A percentile compares a stretch with the other conserved stretches of the same genome.
Evolutionary conservation across 2,797 vertebrate species (phyloP).

Genomic region (Cirrhinus mrigala): DNA sequence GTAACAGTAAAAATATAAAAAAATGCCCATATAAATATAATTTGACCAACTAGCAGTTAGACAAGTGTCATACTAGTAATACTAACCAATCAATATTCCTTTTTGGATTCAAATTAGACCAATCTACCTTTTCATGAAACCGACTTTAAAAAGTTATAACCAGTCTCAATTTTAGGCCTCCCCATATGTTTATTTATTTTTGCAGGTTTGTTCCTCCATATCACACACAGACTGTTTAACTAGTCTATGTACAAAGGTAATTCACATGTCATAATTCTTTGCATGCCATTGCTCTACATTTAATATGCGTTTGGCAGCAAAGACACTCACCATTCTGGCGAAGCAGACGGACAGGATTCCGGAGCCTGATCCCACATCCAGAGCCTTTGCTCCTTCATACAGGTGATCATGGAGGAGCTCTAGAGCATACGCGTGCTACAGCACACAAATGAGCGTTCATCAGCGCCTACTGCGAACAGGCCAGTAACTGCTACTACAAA

Average conservation of each 20-base stretch:
- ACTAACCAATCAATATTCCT: not conserved
- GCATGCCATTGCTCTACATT: not conserved
- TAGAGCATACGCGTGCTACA: slow-evolving; percentile 95
- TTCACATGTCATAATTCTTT: not conserved
- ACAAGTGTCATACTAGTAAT: not conserved
- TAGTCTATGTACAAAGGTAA: not conserved
- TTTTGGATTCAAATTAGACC: not conserved
- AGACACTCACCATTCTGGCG: slow-evolving; percentile 92
- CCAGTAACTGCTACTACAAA: slow-evolving; percentile 28
- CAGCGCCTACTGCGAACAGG: slow-evolving; percentile 44
- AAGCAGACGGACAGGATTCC: slow-evolving; percentile 97
- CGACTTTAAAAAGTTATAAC: not conserved
- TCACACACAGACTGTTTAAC: not conserved
- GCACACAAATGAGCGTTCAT: slow-evolving; percentile 46
- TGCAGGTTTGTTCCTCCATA: not conserved
- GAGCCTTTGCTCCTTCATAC: slow-evolving; percentile 95
- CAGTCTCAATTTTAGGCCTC: not conserved
- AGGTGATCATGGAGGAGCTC: slow-evolving; percentile 96
- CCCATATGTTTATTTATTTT: not conserved
- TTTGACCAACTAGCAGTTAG: not conserved
- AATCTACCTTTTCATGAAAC: not conserved
- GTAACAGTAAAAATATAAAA: not conserved
- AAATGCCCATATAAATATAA: not conserved
- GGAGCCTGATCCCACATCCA: slow-evolving; percentile 98
- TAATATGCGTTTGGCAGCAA: not conserved